Conservation (phyloP, 2,113 vertebrate genomes). For the Baryphthengus martii region DNA sequence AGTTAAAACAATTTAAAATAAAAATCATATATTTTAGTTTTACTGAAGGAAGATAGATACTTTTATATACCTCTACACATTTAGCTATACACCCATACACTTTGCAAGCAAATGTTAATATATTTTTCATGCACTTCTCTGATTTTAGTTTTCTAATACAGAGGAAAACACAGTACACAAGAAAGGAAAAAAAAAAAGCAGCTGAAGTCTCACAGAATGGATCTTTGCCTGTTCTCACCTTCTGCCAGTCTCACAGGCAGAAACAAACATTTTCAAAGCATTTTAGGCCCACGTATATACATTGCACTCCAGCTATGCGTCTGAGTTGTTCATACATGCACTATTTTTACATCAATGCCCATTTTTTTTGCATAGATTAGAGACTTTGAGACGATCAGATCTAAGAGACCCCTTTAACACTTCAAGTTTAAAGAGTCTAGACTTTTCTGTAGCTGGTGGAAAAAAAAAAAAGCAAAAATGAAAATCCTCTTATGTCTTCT, state of each 20-base stretch:
- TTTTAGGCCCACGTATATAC: constrained; percentile 35
- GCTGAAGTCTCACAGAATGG: neutral
- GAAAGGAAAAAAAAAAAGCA: neutral
- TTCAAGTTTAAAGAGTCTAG: constrained; percentile 61
- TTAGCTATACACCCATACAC: neutral
- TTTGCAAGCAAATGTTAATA: neutral
- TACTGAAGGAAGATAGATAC: neutral
- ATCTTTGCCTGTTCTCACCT: constrained; percentile 32
- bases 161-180: neutral
- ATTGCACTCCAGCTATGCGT: constrained; percentile 33
- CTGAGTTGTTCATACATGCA: constrained; percentile 38
- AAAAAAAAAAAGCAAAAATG: neutral
- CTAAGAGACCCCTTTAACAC: constrained; percentile 57
- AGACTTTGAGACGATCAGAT: constrained; percentile 50
- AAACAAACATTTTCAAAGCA: constrained; percentile 46
- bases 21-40: neutral
- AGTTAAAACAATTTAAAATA: neutral
- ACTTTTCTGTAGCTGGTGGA: constrained; percentile 50
- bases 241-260: constrained; percentile 26
- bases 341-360: constrained; percentile 65
- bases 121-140: neutral
- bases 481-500: constrained; percentile 60
- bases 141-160: neutral
- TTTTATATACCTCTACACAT: neutral
- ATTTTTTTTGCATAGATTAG: constrained; percentile 60